Evolutionary conservation across 1,140 invertebrate species (phyloP).

Genomic region (Leucophenga varia): DNA sequence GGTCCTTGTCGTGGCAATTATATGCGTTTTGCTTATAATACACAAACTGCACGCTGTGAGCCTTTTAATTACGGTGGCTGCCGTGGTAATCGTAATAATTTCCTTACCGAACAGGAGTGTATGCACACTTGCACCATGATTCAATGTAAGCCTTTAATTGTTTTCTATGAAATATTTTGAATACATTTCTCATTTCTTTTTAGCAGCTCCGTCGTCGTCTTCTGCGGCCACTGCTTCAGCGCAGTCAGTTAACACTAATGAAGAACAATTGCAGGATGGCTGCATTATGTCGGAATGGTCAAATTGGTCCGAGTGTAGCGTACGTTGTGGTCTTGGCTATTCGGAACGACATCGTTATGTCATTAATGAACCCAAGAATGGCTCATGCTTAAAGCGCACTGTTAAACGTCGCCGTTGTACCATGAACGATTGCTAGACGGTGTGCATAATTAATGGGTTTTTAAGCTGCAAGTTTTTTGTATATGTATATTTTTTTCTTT

Average conservation of each 20-base stretch:
- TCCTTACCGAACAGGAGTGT: constrained; percentile 76
- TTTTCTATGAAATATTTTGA: background rate
- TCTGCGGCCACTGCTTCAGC: background rate
- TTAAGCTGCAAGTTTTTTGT: too few relatives aligned
- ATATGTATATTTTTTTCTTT: too few relatives aligned
- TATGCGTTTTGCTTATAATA: constrained; percentile 81
- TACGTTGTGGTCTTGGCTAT: constrained; percentile 61
- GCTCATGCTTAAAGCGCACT: constrained; percentile 66
- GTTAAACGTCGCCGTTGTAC: constrained; percentile 59
- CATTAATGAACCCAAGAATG: constrained; percentile 65
- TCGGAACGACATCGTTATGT: constrained; percentile 43
- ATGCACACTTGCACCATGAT: constrained; percentile 64
- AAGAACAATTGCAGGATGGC: constrained; percentile 52
- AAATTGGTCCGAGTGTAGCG: constrained; percentile 73
- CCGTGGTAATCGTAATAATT: constrained; percentile 87
- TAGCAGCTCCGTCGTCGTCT: background rate
- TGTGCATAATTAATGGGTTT: too few relatives aligned
- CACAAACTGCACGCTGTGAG: constrained; percentile 70
- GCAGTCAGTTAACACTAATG: background rate
- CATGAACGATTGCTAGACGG: constrained; percentile 18
- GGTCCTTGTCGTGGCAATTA: constrained; percentile 84
- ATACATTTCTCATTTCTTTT: background rate
- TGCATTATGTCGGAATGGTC: constrained; percentile 75
- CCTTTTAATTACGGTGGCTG: constrained; percentile 88
- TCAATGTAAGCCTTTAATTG: background rate